Evolutionary conservation across 1,140 invertebrate genomes (phyloP), one percentile per base, ranked within the genome.

Genomic region (Achroia grisella): DNA sequence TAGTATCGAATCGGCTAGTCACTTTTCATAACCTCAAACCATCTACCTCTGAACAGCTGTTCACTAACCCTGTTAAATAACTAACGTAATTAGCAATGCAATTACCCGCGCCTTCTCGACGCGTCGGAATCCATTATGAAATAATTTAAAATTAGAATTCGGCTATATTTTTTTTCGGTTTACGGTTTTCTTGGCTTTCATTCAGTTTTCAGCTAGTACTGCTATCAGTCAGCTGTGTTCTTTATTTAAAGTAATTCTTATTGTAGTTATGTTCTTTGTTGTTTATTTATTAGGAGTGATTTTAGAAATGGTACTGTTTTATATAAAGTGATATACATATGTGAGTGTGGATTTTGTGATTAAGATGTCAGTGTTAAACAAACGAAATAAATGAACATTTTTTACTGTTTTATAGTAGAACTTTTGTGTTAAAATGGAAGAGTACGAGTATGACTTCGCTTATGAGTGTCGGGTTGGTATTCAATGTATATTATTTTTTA

Each of bases 381-480:
- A 55, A 58, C 48, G 39, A 48, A 51, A 48, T 39, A 62, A 74
- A 66, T 67, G 56, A 39, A 40, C 27, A 14, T 50, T 35, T 23
- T 23, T 48, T 61, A 65, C 69, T 78, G 67, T 62, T 71, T 65
- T 59, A 55, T 57, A 56, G 27, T 60, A 56, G n/a, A 56, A 58
- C 36, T 49, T 45, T 49, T 51, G 56, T 61, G 56, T 68, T 52
- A 73, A 61, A 64, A 86, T 87, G 85, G 85, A 86, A 42, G 69
- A 81, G 42, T 86, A 87, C 71, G 87, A 89, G 60, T 89, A 89
- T 81, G 87, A 89, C 75, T 89, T 89, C 74, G 86, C 87, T 48
- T 89, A 86, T 73, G 88, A 89, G 74, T 88, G 88, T 74, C 84
- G 87, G 88, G 88, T 89, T 81, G 74, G 84, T 85, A 76, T 63